These are phyloP conservation scores for Stercorarius parasiticus DNA, from an alignment of 2,113 vertebrate genomes.

Conservation along the genomic window DNA sequence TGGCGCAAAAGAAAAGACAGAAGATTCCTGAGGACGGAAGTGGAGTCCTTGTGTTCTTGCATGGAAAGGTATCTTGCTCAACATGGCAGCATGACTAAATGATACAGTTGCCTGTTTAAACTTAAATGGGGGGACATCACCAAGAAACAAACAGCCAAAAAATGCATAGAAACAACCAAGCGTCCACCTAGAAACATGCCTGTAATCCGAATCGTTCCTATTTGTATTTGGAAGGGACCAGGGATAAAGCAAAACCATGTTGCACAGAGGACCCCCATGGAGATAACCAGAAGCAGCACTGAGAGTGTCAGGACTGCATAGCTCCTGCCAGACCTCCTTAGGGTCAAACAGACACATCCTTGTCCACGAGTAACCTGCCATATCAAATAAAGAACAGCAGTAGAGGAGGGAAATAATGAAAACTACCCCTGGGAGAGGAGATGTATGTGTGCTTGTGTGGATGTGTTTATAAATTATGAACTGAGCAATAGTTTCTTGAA, in stretches of 20 bases:
- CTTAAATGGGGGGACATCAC: neutral
- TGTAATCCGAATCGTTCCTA: neutral
- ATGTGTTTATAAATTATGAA: neutral
- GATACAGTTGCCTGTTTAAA: neutral
- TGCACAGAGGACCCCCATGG: neutral
- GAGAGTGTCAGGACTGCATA: neutral
- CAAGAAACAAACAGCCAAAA: neutral
- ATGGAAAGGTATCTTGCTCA: neutral
- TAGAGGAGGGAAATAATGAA: neutral
- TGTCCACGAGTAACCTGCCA: neutral
- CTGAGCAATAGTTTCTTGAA: neutral
- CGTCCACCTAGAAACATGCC: neutral
- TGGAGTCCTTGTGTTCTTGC: accelerated
- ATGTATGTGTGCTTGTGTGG: too few relatives aligned
- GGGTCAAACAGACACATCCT: neutral
- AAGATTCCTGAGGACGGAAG: neutral
- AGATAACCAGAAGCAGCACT: neutral
- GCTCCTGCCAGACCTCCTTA: neutral
- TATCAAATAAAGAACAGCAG: neutral
- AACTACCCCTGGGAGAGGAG: neutral
- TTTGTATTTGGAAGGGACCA: neutral
- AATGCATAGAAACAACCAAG: neutral
- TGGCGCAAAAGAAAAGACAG: neutral
- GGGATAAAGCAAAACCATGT: neutral
- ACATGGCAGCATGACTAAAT: neutral